Percentiles rank a stretch among this genome's conserved stretches.
Evolutionary conservation across 1,140 invertebrate species (phyloP).

Genomic region (Drosophila murphyi): DNA sequence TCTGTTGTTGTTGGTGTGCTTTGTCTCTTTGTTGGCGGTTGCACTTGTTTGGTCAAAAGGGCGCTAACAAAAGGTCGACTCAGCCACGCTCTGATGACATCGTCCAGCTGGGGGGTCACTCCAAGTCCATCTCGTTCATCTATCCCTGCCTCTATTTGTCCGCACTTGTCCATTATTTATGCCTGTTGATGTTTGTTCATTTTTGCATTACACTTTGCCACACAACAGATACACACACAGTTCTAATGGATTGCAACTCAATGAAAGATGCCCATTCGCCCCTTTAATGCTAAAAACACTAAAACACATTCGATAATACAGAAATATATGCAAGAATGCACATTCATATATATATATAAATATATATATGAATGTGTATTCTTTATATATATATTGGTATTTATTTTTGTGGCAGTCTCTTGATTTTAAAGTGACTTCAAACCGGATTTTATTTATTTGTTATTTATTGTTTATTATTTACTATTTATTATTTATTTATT

Average conservation of each 20-base stretch:
- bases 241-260: too few species aligned
- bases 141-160: conserved; percentile 2
- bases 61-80: conserved; percentile 66
- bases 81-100: conserved; percentile 41
- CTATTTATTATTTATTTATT: too few species aligned
- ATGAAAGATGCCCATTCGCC: conserved; percentile 21
- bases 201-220: conserved; percentile 51
- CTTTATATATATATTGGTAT: neutral
- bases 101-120: conserved; percentile 11
- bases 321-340: neutral
- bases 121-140: neutral
- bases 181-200: conserved; percentile 59
- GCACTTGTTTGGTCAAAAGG: conserved; percentile 79
- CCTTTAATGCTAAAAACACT: conserved; percentile 16
- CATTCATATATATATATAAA: neutral
- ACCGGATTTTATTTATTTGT: too few species aligned
- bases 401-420: conserved; percentile 9
- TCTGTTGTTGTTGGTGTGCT: conserved; percentile 52
- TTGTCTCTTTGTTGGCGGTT: conserved; percentile 61
- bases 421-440: neutral
- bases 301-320: neutral
- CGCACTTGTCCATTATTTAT: conserved; percentile 65
- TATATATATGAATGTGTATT: too few species aligned
- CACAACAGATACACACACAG: neutral
- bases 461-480: too few species aligned